Evolutionary conservation across 2,888 invertebrate genomes (phyloP).

Genomic region (Drosophila tripunctata): DNA sequence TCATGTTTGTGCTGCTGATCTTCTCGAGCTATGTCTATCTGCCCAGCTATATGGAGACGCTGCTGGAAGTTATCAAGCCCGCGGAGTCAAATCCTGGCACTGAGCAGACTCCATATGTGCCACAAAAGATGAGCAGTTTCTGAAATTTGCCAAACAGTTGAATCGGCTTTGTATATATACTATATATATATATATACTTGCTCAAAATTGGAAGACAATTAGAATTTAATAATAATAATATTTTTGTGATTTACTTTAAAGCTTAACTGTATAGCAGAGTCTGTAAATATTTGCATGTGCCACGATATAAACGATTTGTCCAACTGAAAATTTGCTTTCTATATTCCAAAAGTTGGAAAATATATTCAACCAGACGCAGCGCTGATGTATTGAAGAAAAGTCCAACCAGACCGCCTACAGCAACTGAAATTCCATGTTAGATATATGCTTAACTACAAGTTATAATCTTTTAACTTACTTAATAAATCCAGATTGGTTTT

Average conservation of each 20-base stretch:
- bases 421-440: conserved; percentile 69
- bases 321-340: conserved; percentile 55
- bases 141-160: conserved; percentile 30
- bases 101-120: conserved; percentile 47
- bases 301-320: conserved; percentile 47
- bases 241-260: conserved; percentile 71
- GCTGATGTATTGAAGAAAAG: conserved; percentile 82
- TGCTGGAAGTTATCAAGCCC: conserved; percentile 80
- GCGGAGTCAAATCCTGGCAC: conserved; percentile 32
- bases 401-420: conserved; percentile 82
- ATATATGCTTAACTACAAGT: accelerated
- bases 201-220: conserved; percentile 42
- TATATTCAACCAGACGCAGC: conserved; percentile 70
- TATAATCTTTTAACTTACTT: conserved; percentile 84
- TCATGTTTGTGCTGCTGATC: conserved; percentile 85
- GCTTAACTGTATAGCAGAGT: conserved; percentile 47
- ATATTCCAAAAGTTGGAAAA: conserved; percentile 56
- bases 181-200: conserved; percentile 21
- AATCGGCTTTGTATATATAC: neutral
- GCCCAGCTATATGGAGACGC: conserved; percentile 85
- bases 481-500: conserved; percentile 88
- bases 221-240: conserved; percentile 45
- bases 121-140: conserved; percentile 74
- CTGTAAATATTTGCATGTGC: conserved; percentile 65
- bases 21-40: conserved; percentile 86